Evolutionary conservation across 2,888 invertebrate species (phyloP), one percentile per base, ranked within the genome.

Genomic region (Sminthurides aquaticus): DNA sequence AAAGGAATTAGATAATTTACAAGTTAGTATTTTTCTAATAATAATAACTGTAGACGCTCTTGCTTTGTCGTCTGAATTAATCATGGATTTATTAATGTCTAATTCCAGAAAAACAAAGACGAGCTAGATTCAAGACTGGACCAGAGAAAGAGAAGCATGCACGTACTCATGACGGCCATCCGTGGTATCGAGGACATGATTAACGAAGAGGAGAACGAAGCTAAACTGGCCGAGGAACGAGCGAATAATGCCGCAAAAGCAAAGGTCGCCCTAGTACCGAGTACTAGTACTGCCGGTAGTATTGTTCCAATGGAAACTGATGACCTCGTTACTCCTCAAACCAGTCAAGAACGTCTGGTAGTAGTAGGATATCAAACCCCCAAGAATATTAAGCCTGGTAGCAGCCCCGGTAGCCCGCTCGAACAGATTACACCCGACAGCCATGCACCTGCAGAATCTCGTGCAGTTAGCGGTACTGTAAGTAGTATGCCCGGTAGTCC

Each of bases 121-220:
- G 84, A 86, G 68, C 78, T 91, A 66, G 88, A 91, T 74, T 84
- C 86, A 55, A 87, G 90, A 77, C 81, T 95, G 69, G 87, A 90
- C 69, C 82, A 89, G 76, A 82, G 95, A 62, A 86, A 89, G 74
- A 94, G 94, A 79, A 92, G 94, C 77, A 93, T 95, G 75, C 87
- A 91, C 77, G 89, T 95, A 8, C 79, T 96, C 43, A 87, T 93
- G 72, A 87, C 90, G 48, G 88, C 92, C 20, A 89, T 93, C 72
- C 89, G 91, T 78, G 89, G 91, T 75, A 79, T 96, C 60, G 88
- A 91, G 78, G 85, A 85, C 25, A 84, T 91, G 77, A 78, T 93
- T 34, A 89, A 90, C 71, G 89, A 90, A 75, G 83, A 84, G 1
- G 71, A 69, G 2, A 65, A 72, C 18, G 69, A 68, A 29, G 62